Base-by-base conservation (phyloP, 2,888 invertebrate genomes). In the Drosophila monieri region DNA sequence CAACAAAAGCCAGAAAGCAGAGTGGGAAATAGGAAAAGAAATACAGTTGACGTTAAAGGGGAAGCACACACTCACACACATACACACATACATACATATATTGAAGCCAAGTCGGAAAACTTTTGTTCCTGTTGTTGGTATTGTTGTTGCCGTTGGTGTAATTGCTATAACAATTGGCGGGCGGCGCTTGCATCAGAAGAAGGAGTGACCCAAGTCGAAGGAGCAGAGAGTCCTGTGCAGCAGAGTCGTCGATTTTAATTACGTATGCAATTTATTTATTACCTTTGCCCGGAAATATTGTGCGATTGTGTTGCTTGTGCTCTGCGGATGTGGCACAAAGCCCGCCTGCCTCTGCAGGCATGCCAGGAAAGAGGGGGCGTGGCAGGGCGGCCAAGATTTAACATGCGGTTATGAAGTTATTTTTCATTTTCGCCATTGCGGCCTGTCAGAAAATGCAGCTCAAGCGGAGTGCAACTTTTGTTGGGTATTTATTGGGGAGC, bases 251-350 rank as follows among this genome's bases (percentile, higher is more conserved):
- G 86, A 84, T 88, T 85, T 88, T 85, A 85, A 85, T 85, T 85
- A 88, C 88, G 88, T 88, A 85, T 85, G 85, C 85, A 86, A 86
- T 84, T 85, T 84, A 85, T 86, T 85, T 88, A 85, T 85, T 85
- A 88, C 84, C 85, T 77, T 76, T 64, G 61, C 71, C 78, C 87
- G 85, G 88, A 85, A 84, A 83, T 86, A 85, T 84, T 85, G 81
- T 81, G 88, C 88, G 72, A 81, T 87, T 85, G 80, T 85, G 71
- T 73, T 66, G 64, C 69, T 30, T 52, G 65, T 65, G 32, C 71
- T 23, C 46, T 35, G 46, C 69, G 80, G 62, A 61, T 64, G 70
- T 47, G 64, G 64, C 68, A 57, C 69, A 57, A 48, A 39, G 58
- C 43, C 46, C 47, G 44, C 35, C 35, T 14, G 35, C n/a, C 35